Evolutionary conservation across 2,888 invertebrate genomes (phyloP).

Genomic region (Pimpla rufipes): DNA sequence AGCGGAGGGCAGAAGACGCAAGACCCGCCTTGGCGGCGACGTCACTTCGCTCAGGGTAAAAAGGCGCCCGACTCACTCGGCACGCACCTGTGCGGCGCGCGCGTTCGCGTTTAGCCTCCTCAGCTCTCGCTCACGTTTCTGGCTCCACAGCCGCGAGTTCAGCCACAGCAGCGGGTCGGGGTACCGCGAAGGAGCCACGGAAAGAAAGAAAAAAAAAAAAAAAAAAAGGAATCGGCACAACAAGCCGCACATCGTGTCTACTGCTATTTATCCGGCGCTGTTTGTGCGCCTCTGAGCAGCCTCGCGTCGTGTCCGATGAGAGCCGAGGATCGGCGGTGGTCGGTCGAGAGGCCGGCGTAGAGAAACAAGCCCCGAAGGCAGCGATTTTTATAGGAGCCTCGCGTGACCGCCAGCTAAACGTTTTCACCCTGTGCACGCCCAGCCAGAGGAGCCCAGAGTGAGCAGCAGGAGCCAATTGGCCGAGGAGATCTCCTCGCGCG

Average conservation of each 20-base stretch:
- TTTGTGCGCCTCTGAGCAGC: conserved; percentile 21
- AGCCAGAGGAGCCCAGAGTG: conserved; percentile 21
- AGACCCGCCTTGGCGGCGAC: conserved; percentile 45
- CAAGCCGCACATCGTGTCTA: conserved; percentile 54
- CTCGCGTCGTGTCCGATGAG: conserved; percentile 26
- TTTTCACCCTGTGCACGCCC: conserved; percentile 78
- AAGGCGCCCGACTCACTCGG: conserved; percentile 52
- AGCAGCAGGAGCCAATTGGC: conserved; percentile 33
- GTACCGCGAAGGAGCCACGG: conserved; percentile 13
- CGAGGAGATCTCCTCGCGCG: neutral
- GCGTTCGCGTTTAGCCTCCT: conserved; percentile 54
- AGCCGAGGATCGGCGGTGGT: conserved; percentile 27
- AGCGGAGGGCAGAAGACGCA: conserved; percentile 29
- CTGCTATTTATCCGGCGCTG: conserved; percentile 52
- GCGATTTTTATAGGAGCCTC: conserved; percentile 80
- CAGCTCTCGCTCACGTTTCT: conserved; percentile 43
- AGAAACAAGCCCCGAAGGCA: conserved; percentile 66
- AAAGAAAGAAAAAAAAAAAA: conserved; percentile 17
- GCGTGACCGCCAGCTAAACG: conserved; percentile 83
- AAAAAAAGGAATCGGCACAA: conserved; percentile 30
- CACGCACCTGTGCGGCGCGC: conserved; percentile 70
- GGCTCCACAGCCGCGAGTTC: conserved; percentile 14
- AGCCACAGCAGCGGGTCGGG: conserved; percentile 12
- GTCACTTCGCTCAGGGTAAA: conserved; percentile 58
- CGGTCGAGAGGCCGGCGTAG: conserved; percentile 27